Evolutionary conservation across 2,888 invertebrate genomes (phyloP).

Genomic region (Augiades crinisus): DNA sequence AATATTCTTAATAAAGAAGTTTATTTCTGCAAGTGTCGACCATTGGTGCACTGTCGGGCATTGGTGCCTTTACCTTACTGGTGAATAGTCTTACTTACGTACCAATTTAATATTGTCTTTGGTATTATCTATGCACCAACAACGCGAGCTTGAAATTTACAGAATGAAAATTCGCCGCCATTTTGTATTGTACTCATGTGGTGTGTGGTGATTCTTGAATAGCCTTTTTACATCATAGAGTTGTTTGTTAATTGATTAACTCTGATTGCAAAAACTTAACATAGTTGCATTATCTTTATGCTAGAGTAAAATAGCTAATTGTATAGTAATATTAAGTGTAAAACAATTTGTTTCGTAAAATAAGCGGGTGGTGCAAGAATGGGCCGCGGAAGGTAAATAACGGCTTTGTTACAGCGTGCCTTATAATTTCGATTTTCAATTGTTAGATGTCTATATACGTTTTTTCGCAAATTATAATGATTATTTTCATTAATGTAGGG

Average conservation of each 20-base stretch:
- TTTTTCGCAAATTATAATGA: constrained; percentile 6
- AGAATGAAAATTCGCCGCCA: too few species aligned
- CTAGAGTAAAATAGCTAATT: not conserved
- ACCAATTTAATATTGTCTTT: too few species aligned
- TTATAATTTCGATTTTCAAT: too few species aligned
- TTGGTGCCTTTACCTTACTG: too few species aligned
- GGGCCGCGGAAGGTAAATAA: constrained; percentile 69
- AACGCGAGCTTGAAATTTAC: too few species aligned
- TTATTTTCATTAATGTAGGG: constrained; percentile 42
- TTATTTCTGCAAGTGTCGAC: too few species aligned
- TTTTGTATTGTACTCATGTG: constrained; percentile 40
- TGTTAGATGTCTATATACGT: constrained; percentile 6
- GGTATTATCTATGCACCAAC: too few species aligned
- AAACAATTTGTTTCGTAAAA: not conserved
- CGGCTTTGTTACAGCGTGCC: constrained; percentile 14
- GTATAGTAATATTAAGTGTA: not conserved
- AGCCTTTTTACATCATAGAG: not conserved
- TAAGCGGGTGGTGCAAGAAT: constrained; percentile 35
- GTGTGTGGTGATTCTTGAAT: constrained; percentile 21
- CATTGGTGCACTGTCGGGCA: too few species aligned
- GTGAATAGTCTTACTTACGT: too few species aligned
- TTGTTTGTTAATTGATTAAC: not conserved
- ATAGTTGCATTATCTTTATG: not conserved
- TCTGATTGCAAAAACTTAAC: not conserved
- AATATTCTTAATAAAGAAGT: not conserved